Percentiles rank a stretch among this genome's conserved stretches.
These are phyloP conservation scores for Synergus japonicus DNA, from an alignment of 2,888 invertebrate genomes.

Conservation along the genomic window DNA sequence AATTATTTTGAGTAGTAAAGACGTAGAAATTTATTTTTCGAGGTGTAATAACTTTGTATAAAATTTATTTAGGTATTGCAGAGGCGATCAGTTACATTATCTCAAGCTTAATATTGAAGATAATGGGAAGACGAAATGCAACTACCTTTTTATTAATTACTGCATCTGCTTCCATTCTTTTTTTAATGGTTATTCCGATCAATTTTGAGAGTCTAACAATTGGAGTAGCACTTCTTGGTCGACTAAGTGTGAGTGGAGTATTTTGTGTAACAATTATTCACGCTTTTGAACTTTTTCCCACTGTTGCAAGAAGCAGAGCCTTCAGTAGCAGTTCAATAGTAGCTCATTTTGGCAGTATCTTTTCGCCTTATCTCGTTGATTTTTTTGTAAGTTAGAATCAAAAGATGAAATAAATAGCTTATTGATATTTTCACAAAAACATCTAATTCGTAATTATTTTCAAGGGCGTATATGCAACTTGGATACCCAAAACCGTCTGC, in stretches of 20 bases:
- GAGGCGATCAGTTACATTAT: conserved; percentile 75
- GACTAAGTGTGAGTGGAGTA: conserved; percentile 79
- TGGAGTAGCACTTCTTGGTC: conserved; percentile 77
- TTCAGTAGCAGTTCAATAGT: conserved; percentile 79
- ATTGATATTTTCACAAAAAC: background rate
- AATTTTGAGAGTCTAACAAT: conserved; percentile 53
- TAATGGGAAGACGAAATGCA: conserved; percentile 77
- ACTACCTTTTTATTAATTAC: conserved; percentile 57
- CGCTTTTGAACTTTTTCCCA: conserved; percentile 80
- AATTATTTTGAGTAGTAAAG: too few species aligned
- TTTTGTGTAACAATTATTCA: conserved; percentile 80
- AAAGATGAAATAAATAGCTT: too few species aligned
- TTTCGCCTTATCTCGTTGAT: conserved; percentile 76
- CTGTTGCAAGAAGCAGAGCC: conserved; percentile 79
- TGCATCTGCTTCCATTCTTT: conserved; percentile 39
- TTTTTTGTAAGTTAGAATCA: background rate
- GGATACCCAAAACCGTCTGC: too few species aligned
- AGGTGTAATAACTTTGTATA: too few species aligned
- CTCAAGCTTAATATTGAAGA: conserved; percentile 76
- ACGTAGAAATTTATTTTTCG: too few species aligned
- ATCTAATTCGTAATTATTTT: too few species aligned
- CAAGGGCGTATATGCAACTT: too few species aligned
- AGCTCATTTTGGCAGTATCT: conserved; percentile 79
- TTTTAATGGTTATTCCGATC: conserved; percentile 20
- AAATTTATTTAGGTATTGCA: too few species aligned